These are phyloP conservation scores for Aporophyla nigra DNA, from an alignment of 2,888 invertebrate genomes.

Conservation along the genomic window DNA sequence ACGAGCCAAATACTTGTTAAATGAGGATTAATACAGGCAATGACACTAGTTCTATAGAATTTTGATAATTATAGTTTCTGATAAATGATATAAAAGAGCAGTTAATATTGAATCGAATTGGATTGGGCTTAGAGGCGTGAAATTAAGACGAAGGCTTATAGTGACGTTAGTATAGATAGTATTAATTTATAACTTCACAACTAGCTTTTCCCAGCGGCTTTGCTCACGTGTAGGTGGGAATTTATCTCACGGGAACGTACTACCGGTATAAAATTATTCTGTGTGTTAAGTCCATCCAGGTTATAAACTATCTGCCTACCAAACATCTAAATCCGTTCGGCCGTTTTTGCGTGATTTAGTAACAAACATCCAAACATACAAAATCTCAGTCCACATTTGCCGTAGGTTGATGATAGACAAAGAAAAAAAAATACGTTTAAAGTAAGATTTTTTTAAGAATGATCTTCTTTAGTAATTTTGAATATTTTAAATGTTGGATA, in stretches of 20 bases:
- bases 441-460: background rate
- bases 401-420: too few relatives aligned
- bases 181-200: background rate
- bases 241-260: too few relatives aligned
- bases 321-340: too few relatives aligned
- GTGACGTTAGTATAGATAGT: background rate
- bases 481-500: background rate
- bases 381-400: too few relatives aligned
- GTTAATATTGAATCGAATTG: constrained; percentile 13
- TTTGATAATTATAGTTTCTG: background rate
- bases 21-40: background rate
- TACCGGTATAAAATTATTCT: too few relatives aligned
- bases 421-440: background rate
- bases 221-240: too few relatives aligned
- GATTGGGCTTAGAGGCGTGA: constrained; percentile 2
- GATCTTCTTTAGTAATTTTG: background rate
- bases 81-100: background rate
- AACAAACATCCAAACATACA: too few relatives aligned
- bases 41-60: background rate
- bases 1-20: background rate
- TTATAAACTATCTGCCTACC: too few relatives aligned
- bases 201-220: too few relatives aligned
- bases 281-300: too few relatives aligned
- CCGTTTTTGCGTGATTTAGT: too few relatives aligned
- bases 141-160: background rate